Conservation (phyloP, 1,140 invertebrate species). For the Drosophila sucinea region DNA sequence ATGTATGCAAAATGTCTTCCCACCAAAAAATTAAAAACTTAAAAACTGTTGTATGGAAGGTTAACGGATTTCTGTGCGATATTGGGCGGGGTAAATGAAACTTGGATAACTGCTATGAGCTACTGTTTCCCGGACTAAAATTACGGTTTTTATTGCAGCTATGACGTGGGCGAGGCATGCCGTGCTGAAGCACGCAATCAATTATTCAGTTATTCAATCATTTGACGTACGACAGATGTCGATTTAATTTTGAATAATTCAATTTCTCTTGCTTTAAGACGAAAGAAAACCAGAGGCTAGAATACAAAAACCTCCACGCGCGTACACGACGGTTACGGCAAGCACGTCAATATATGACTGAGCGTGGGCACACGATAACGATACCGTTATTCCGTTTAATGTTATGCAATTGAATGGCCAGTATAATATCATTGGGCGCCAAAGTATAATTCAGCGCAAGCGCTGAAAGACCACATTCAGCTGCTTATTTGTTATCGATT, state of each 20-base stretch:
- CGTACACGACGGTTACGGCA: slow-evolving; percentile 51
- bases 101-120: slow-evolving; percentile 36
- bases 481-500: slow-evolving; percentile 27
- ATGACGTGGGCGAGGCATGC: slow-evolving; percentile 46
- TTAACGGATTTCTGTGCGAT: slow-evolving; percentile 21
- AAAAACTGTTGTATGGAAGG: slow-evolving; percentile 14
- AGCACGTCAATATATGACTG: slow-evolving; percentile 75
- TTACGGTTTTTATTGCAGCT: slow-evolving; percentile 20
- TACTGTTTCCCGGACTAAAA: slow-evolving; percentile 21
- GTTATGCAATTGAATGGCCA: slow-evolving; percentile 75
- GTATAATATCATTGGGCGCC: slow-evolving; percentile 60
- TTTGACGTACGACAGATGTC: slow-evolving; percentile 16
- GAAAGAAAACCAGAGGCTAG: slow-evolving; percentile 22
- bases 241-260: slow-evolving; percentile 23
- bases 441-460: slow-evolving; percentile 53
- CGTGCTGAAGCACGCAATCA: slow-evolving; percentile 24
- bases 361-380: slow-evolving; percentile 68
- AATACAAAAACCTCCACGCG: slow-evolving; percentile 21
- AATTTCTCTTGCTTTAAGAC: slow-evolving; percentile 23
- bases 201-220: slow-evolving; percentile 37
- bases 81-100: slow-evolving; percentile 13
- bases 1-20: slow-evolving; percentile 15
- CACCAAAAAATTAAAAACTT: slow-evolving; percentile 15
- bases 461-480: slow-evolving; percentile 40
- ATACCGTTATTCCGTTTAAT: slow-evolving; percentile 69